Percentiles rank a stretch among this genome's conserved stretches.
Conservation (phyloP, 2,888 invertebrate genomes). For the Carpatolechia fugitivella region DNA sequence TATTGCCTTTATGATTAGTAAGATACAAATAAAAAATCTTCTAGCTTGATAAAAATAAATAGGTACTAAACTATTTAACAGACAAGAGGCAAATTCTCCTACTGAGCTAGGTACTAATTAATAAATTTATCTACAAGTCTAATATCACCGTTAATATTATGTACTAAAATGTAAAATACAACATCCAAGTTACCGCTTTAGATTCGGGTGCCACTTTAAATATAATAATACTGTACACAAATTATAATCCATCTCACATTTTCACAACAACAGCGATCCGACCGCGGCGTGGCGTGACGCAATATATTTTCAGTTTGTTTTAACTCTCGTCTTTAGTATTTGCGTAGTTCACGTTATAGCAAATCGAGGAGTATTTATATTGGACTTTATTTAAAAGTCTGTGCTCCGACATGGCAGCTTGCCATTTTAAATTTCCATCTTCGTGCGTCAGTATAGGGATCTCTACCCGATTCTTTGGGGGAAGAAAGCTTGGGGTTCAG, state of each 20-base stretch:
- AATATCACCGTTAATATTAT: conserved; percentile 13
- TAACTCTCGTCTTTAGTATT: conserved; percentile 40
- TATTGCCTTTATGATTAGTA: too few species aligned
- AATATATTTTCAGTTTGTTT: conserved; percentile 24
- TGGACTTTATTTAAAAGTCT: conserved; percentile 54
- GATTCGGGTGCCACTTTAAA: neutral
- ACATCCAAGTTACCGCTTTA: neutral
- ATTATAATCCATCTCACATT: too few species aligned
- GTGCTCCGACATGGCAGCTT: conserved; percentile 62
- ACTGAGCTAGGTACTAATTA: too few species aligned
- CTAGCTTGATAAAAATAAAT: too few species aligned
- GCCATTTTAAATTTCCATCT: conserved; percentile 54
- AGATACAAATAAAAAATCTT: too few species aligned
- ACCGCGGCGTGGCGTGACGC: neutral
- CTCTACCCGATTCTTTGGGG: conserved; percentile 65
- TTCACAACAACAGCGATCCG: neutral
- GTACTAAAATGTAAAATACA: neutral
- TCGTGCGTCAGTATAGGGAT: conserved; percentile 26
- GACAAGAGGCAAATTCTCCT: too few species aligned
- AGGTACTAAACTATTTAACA: too few species aligned
- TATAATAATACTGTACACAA: neutral
- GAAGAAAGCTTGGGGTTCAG: conserved; percentile 59
- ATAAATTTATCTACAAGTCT: neutral
- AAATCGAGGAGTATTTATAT: conserved; percentile 61
- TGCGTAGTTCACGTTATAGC: conserved; percentile 48